Evolutionary conservation across 2,888 invertebrate genomes (phyloP), one percentile per base, ranked within the genome.

Genomic region (Coremacera marginata): DNA sequence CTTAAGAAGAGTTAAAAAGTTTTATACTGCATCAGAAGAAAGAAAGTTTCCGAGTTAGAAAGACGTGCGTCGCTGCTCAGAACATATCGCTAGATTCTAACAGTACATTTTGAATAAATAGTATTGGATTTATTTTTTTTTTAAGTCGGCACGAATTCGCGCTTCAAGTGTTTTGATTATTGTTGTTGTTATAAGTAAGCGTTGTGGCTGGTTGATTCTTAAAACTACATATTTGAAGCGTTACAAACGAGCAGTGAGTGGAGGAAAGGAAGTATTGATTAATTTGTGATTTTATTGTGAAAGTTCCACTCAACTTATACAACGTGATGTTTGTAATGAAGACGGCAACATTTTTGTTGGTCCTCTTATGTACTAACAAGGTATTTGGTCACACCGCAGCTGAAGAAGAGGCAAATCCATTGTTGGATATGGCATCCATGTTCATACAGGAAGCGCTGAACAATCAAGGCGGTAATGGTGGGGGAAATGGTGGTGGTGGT

Each of bases 381-480:
- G 86, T 83, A 77, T 82, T 84, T 22, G 88, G 85, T 9, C 82
- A 84, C 79, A 84, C 85, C 8, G 88, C 84, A 82, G 89, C 84
- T 82, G 89, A 89, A 37, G 92, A 92, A 79, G 91, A 92, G 55
- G 89, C 92, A 0, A 93, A 91, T 84, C 93, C 93, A 0, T 90
- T 95, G 71, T 85, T 94, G 81, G 94, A 95, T 81, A 91, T 94
- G 77, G 94, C 94, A 0, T 92, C 93, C 3, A 91, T 93, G 22
- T 91, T 95, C 75, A 90, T 95, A 60, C 92, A 93, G 83, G 93
- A 93, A 83, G 92, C 93, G 83, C 68, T 88, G 68, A 86, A 81
- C 70, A 88, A 86, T 77, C 87, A 87, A 79, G 85, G 86, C 65
- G 89, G 88, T 4, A 90, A 89, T 11, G 87, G 80, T 31, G 84